Evolutionary conservation across 2,113 vertebrate species (phyloP).

Genomic region (Chroicocephalus ridibundus): DNA sequence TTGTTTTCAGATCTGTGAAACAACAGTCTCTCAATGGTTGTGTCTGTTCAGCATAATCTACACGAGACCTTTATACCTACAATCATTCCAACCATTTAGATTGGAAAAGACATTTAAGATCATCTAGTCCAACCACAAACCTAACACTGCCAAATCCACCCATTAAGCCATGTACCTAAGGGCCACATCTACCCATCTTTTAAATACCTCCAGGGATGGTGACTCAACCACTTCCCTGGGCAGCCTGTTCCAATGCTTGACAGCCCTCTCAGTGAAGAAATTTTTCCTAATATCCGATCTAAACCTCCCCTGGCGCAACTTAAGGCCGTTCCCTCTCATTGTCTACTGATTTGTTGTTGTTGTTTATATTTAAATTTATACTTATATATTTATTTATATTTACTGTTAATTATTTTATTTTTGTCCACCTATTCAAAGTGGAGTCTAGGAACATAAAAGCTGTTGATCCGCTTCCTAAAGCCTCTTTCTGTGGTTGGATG

Average conservation of each 20-base stretch:
- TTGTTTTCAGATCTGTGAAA: not conserved
- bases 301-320: not conserved
- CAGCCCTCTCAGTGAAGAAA: not conserved
- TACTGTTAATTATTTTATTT: not conserved
- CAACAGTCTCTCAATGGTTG: not conserved
- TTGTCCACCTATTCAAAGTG: not conserved
- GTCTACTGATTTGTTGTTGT: not conserved
- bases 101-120: not conserved
- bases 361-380: not conserved
- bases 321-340: not conserved
- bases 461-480: not conserved
- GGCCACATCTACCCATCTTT: rapidly evolving
- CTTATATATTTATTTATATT: not conserved
- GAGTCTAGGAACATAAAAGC: not conserved
- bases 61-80: not conserved
- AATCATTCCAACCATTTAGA: not conserved
- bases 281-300: not conserved
- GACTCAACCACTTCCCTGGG: not conserved
- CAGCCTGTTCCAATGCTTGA: not conserved
- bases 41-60: not conserved
- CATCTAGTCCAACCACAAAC: not conserved
- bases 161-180: not conserved
- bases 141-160: not conserved
- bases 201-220: not conserved
- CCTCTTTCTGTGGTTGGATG: not conserved